These are phyloP conservation scores for Dysmachus trigonus DNA, from an alignment of 2,888 invertebrate species.

Conservation along the genomic window DNA sequence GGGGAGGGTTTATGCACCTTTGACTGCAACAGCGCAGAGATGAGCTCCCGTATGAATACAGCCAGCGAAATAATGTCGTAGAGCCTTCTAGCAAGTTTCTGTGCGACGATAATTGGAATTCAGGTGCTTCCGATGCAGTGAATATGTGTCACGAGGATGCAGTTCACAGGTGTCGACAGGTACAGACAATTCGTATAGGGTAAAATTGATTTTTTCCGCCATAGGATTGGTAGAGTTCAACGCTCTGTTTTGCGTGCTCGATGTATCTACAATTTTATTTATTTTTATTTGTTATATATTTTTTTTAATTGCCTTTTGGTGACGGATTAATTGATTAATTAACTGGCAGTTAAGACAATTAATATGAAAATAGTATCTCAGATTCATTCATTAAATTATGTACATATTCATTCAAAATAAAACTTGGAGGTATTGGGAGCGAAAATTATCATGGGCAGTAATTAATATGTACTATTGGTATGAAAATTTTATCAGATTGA, in stretches of 20 bases:
- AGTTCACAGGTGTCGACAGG: not conserved
- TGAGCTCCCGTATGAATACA: not conserved
- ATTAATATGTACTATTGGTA: too few species aligned
- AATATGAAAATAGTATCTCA: not conserved
- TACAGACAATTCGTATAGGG: not conserved
- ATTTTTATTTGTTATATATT: not conserved
- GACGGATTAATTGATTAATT: not conserved
- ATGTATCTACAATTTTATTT: not conserved
- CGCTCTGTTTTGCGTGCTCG: not conserved
- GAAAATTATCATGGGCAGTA: not conserved
- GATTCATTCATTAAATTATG: not conserved
- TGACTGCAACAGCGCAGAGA: not conserved
- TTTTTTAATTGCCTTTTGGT: not conserved
- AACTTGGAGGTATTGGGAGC: not conserved
- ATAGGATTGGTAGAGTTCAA: not conserved
- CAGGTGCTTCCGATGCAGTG: not conserved
- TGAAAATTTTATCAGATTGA: too few species aligned
- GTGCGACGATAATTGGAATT: not conserved
- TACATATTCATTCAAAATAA: not conserved
- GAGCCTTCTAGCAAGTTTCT: not conserved
- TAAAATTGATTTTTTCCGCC: not conserved
- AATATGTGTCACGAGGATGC: not conserved
- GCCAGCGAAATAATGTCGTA: not conserved
- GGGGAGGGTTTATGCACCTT: not conserved
- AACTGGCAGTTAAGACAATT: not conserved